Conservation (phyloP, 1,140 invertebrate genomes). For the Panulirus ornatus region DNA sequence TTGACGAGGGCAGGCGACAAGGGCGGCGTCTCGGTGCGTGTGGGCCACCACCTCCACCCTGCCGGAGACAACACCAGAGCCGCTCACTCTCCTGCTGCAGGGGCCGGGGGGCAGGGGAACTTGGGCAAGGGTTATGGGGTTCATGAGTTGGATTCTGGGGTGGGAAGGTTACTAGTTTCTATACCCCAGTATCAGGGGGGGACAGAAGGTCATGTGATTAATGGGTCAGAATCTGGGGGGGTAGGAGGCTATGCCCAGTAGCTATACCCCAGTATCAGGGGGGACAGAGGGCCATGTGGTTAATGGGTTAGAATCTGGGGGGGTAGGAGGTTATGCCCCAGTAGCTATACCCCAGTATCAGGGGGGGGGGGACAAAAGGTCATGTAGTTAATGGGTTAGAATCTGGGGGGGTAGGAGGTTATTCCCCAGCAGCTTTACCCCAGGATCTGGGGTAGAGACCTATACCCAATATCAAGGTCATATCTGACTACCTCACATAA, state of each 20-base stretch:
- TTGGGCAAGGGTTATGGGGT: not conserved
- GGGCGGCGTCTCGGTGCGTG: slow-evolving; percentile 46
- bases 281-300: not conserved
- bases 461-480: no score
- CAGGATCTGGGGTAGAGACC: no score
- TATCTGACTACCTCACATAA: no score
- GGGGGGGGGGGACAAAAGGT: no score
- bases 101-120: not conserved
- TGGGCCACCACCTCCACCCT: slow-evolving; percentile 58
- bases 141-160: not conserved
- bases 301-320: no score
- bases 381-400: no score
- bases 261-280: not conserved
- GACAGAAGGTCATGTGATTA: not conserved
- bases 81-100: not conserved
- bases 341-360: no score
- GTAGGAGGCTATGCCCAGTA: not conserved
- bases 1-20: slow-evolving; percentile 40
- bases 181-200: no score
- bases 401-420: no score
- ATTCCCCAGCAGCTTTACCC: no score
- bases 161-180: not conserved
- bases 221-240: no score
- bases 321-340: no score
- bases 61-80: not conserved